A percentile compares a stretch with the other conserved stretches of the same genome.
These are phyloP conservation scores for Eurystomus gularis DNA, from an alignment of 2,113 vertebrate genomes.

Conservation along the genomic window DNA sequence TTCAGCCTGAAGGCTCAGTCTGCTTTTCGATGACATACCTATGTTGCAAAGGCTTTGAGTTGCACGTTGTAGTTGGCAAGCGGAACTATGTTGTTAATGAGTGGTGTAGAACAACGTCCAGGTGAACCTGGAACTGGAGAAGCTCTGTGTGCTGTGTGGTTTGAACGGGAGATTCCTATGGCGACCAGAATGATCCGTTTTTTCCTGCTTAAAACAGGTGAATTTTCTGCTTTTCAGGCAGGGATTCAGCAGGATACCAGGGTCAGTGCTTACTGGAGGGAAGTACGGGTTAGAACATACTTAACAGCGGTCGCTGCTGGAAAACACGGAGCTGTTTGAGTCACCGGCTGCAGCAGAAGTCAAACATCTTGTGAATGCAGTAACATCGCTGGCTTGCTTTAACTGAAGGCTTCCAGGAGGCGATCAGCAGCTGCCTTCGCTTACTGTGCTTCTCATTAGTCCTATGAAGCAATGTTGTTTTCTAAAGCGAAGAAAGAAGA, in stretches of 20 bases:
- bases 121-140: not conserved
- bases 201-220: not conserved
- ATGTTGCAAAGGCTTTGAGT: not conserved
- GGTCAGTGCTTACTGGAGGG: not conserved
- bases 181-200: not conserved
- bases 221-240: not conserved
- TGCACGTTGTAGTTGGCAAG: not conserved
- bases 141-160: not conserved
- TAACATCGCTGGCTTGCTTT: not conserved
- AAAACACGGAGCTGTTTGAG: not conserved
- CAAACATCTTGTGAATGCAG: not conserved
- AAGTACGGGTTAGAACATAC: not conserved
- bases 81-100: not conserved
- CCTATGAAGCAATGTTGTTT: accelerated
- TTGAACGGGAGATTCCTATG: not conserved
- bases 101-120: not conserved
- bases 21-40: not conserved
- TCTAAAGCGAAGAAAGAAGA: not conserved
- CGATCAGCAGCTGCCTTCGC: not conserved
- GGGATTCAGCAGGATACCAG: not conserved
- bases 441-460: not conserved
- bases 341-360: not conserved
- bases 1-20: not conserved
- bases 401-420: not conserved
- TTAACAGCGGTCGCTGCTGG: not conserved